Evolutionary conservation across 2,888 invertebrate genomes (phyloP), one percentile per base, ranked within the genome.

Genomic region (Thecophora atra): DNA sequence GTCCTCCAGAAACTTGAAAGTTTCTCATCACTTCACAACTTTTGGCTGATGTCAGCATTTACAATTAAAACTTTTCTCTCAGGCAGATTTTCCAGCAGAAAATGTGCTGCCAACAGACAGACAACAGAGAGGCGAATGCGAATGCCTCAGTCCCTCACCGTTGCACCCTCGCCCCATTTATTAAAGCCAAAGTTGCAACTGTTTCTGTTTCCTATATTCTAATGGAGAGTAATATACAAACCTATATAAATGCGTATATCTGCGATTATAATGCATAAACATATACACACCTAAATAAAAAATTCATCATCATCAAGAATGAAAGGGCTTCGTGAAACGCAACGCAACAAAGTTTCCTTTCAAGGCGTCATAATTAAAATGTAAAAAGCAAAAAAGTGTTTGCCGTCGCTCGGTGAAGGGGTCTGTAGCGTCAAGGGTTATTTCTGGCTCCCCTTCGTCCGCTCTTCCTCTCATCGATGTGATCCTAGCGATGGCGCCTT

Each of bases 301-400:
- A 37, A 37, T 37, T 8, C 6, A 37, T 8, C 11, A 37, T 37
- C 37, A 37, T 37, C 7, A 37, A 37, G 37, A 37, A 37, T 37
- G 11, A 37, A 37, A 37, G 37, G 17, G 74, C 76, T 76, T 77
- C 76, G 76, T 78, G 75, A 78, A 77, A 75, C 73, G 72, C 73
- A 77, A 74, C 70, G 72, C 58, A 74, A 76, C 47, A 75, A 75
- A 74, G 73, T 74, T 75, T 75, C 60, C 69, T 71, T 75, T 74
- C 70, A 75, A 75, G 60, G 72, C 65, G 68, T 77, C 73, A 71
- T 76, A 78, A 78, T 78, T 78, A 77, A 78, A 73, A 70, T 44
- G 63, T 70, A 63, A 70, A 47, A 52, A 62, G 62, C 47, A 63
- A 51, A 63, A 51, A 70, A 62, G 52, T 62, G 37, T 58, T 13